Base-by-base conservation (phyloP, 2,888 invertebrate genomes). In the Parnassius glacialis region DNA sequence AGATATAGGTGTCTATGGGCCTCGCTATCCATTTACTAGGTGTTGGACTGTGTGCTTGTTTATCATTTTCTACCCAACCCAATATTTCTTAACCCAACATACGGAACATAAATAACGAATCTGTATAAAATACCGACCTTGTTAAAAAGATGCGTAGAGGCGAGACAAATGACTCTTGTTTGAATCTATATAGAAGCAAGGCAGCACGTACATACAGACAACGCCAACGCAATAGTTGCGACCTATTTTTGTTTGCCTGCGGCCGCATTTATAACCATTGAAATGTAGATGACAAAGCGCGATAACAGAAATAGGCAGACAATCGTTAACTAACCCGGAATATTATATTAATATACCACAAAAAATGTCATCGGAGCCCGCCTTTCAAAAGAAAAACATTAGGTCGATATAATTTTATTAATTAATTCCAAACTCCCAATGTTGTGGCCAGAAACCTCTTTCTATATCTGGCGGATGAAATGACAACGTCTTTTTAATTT, bases 351-450 rank as follows among this genome's bases (percentile, higher is more conserved):
- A 67, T 66, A 67, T 65, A 72, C 73, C 48, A 47, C 50, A 44
- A 47, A 60, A 59, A 53, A 54, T 48, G 48, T 52, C 59, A 52
- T n/a, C 52, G 61, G n/a, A 16, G 52, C 45, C 41, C 55, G 59
- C 62, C 55, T 45, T 59, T 66, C 69, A 70, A 70, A 71, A 73
- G 72, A 50, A 59, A 65, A 70, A 70, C 65, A 67, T 64, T 70
- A 68, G 69, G 68, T 70, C 70, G 70, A 65, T 67, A 66, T 74
- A 71, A 74, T 72, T 78, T 78, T 70, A 76, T 81, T 85, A 84
- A 85, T 87, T 85, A 85, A 86, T 83, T 83, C 84, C 72, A 79
- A 81, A 81, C 78, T 81, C 81, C 81, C 78, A 71, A 75, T 74
- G 69, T 70, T 71, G 74, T 74, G 72, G 71, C 72, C 71, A 68